Evolutionary conservation across 2,113 vertebrate genomes (phyloP).

Genomic region (Microcebus murinus): DNA sequence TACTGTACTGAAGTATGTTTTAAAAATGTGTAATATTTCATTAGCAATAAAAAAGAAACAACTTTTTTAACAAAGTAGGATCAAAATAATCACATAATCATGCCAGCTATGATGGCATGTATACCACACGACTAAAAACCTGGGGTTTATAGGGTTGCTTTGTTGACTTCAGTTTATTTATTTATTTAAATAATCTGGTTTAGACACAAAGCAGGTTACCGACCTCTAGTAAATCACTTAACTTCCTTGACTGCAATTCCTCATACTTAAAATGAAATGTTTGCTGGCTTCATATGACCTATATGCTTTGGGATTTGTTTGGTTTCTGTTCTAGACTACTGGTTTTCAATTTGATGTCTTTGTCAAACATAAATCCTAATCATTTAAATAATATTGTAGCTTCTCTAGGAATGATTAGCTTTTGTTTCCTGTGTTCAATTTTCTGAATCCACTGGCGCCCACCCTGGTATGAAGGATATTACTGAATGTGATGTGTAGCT

Average conservation of each 20-base stretch:
- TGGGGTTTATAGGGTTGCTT: neutral
- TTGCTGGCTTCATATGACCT: neutral
- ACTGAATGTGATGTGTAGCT: neutral
- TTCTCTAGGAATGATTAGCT: neutral
- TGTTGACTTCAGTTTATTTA: neutral
- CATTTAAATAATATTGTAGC: neutral
- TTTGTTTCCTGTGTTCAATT: neutral
- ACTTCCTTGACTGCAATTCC: neutral
- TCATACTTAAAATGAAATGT: neutral
- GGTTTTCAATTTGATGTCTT: conserved; percentile 10
- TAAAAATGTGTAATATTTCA: neutral
- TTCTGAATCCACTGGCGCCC: neutral
- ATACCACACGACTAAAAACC: neutral
- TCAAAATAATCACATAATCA: neutral
- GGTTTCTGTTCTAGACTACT: neutral
- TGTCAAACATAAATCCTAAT: conserved; percentile 33
- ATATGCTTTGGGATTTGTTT: neutral
- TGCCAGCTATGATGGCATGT: neutral
- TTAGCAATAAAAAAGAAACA: neutral
- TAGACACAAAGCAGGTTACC: neutral
- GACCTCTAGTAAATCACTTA: neutral
- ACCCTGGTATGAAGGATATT: neutral
- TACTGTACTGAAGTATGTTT: neutral
- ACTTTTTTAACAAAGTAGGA: neutral
- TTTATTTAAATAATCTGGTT: conserved; percentile 21